phyloP scores from a whole-genome alignment of 1,140 invertebrate genomes.

The Bemisia tabaci region DNA sequence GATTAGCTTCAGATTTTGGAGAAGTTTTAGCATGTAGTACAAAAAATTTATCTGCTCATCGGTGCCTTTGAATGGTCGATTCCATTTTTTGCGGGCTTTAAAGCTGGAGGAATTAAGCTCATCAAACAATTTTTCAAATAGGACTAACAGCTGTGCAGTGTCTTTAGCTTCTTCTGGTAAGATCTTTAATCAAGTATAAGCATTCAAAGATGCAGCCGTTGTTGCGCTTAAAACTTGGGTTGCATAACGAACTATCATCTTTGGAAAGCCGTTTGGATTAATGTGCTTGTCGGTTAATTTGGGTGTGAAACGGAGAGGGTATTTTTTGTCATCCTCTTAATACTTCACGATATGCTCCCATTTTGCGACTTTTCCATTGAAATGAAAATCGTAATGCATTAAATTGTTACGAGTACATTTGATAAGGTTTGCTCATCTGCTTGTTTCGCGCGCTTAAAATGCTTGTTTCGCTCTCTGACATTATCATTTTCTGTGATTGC shows the following conservation, averaged over 20 bases:
- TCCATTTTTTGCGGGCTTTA: constrained; percentile 13
- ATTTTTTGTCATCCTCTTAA: not conserved
- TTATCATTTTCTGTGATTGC: not conserved
- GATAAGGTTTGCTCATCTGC: too few species aligned
- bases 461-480: not conserved
- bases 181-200: constrained; percentile 15
- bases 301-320: not conserved
- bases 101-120: constrained; percentile 16
- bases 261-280: constrained; percentile 24
- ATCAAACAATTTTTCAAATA: constrained; percentile 22
- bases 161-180: not conserved
- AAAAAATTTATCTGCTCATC: constrained; percentile 16
- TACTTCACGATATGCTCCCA: not conserved
- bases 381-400: not conserved
- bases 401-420: not conserved
- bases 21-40: constrained; percentile 13
- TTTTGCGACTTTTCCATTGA: not conserved
- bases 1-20: not conserved
- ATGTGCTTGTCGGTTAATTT: constrained; percentile 23
- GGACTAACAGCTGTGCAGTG: constrained; percentile 15
- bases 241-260: constrained; percentile 24
- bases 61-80: constrained; percentile 15
- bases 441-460: too few species aligned
- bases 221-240: constrained; percentile 22
- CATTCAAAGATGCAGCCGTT: constrained; percentile 20